Evolutionary conservation across 2,797 vertebrate genomes (phyloP).

Genomic region (Cichlasoma orientale): DNA sequence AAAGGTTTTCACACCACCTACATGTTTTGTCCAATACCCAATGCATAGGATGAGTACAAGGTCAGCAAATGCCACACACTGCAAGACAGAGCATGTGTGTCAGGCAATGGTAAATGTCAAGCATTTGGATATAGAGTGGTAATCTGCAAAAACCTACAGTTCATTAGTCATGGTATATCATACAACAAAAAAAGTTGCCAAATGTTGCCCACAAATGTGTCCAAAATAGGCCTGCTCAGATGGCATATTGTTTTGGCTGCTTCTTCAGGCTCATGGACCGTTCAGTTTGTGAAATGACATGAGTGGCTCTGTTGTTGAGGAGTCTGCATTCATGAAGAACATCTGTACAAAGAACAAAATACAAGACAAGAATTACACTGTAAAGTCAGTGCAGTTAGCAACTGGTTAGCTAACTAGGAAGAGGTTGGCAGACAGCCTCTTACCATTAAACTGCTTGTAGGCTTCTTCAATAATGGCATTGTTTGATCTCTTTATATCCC

Average conservation of each 20-base stretch:
- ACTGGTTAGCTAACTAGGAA: background rate
- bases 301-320: conserved; percentile 84
- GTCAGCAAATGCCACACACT: conserved; percentile 58
- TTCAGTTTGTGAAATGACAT: conserved; percentile 83
- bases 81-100: conserved; percentile 57
- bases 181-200: conserved; percentile 46
- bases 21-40: conserved; percentile 35
- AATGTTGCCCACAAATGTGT: conserved; percentile 36
- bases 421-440: conserved; percentile 12
- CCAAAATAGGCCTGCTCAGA: conserved; percentile 64
- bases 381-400: background rate
- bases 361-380: background rate
- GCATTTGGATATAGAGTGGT: conserved; percentile 69
- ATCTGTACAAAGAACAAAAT: conserved; percentile 65
- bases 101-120: conserved; percentile 64
- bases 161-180: conserved; percentile 53
- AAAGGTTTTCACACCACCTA: conserved; percentile 56
- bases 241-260: conserved; percentile 83
- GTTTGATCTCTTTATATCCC: conserved; percentile 84
- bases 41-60: conserved; percentile 67
- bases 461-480: conserved; percentile 85
- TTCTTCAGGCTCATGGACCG: conserved; percentile 80
- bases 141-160: conserved; percentile 64
- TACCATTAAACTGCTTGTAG: conserved; percentile 86
- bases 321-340: conserved; percentile 86